These are phyloP conservation scores for Bothrops jararaca DNA, from an alignment of 2,113 vertebrate species.

Conservation along the genomic window DNA sequence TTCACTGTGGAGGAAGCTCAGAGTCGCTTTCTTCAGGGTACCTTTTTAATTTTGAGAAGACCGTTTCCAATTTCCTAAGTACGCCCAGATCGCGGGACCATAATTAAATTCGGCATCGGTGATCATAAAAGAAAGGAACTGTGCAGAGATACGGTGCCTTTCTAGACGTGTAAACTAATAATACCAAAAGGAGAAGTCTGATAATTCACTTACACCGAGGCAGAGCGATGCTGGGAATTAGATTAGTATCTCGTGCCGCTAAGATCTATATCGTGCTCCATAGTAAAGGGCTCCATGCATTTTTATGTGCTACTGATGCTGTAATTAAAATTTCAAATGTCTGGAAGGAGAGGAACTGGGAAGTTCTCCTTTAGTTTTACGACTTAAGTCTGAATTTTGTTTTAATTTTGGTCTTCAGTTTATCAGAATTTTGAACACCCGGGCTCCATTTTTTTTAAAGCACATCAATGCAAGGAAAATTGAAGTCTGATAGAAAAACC, in stretches of 20 bases:
- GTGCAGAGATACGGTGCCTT: slow-evolving; percentile 71
- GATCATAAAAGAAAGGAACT: slow-evolving; percentile 65
- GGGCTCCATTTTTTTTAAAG: slow-evolving; percentile 37
- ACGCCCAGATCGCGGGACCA: slow-evolving; percentile 56
- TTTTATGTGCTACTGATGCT: slow-evolving; percentile 55
- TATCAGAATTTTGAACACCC: slow-evolving; percentile 29
- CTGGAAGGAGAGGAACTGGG: slow-evolving; percentile 29
- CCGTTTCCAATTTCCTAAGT: slow-evolving; percentile 69
- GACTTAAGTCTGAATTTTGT: slow-evolving; percentile 50
- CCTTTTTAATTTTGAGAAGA: slow-evolving; percentile 67
- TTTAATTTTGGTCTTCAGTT: slow-evolving; percentile 30
- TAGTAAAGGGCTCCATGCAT: slow-evolving; percentile 40
- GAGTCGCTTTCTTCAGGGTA: slow-evolving; percentile 64
- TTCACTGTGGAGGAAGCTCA: slow-evolving; percentile 51
- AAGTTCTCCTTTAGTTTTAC: slow-evolving; percentile 25
- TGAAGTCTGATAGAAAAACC: slow-evolving; percentile 39
- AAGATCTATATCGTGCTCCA: slow-evolving; percentile 55
- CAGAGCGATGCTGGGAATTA: slow-evolving; percentile 69
- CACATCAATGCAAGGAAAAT: neutral
- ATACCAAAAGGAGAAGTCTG: slow-evolving; percentile 63
- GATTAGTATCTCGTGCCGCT: slow-evolving; percentile 59
- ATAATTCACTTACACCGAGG: slow-evolving; percentile 72
- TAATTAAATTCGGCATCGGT: slow-evolving; percentile 71
- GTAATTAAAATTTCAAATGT: slow-evolving; percentile 42
- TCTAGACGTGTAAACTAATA: slow-evolving; percentile 70